Evolutionary conservation across 2,113 vertebrate species (phyloP).

Genomic region (Otolemur garnettii): DNA sequence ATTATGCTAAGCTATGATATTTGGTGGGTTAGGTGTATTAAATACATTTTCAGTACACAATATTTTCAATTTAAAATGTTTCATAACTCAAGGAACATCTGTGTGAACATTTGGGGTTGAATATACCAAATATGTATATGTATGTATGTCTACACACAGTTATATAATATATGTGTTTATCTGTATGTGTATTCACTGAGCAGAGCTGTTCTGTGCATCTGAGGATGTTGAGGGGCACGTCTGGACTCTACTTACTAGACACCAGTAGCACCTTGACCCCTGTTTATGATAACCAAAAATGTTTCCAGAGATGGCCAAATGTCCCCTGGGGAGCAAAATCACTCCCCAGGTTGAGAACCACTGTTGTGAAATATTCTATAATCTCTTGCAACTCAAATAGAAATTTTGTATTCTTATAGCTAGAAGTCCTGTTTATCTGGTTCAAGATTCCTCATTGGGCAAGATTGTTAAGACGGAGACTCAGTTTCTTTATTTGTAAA

Average conservation of each 20-base stretch:
- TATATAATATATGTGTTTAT: not conserved
- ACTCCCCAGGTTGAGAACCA: not conserved
- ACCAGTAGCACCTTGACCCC: rapidly evolving
- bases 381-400: not conserved
- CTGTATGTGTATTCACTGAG: not conserved
- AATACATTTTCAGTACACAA: not conserved
- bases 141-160: not conserved
- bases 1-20: not conserved
- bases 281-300: not conserved
- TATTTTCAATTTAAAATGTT: not conserved
- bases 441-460: not conserved
- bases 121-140: not conserved
- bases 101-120: not conserved
- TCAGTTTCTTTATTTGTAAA: not conserved
- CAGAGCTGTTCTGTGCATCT: not conserved
- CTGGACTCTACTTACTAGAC: not conserved
- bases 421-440: not conserved
- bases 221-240: not conserved
- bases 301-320: not conserved
- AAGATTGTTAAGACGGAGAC: not conserved
- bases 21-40: not conserved
- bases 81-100: not conserved
- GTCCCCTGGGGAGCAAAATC: not conserved
- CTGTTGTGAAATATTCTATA: not conserved
- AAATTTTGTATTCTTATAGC: not conserved